phyloP scores from a whole-genome alignment of 2,888 invertebrate species.

The Sthenelais limicola region DNA sequence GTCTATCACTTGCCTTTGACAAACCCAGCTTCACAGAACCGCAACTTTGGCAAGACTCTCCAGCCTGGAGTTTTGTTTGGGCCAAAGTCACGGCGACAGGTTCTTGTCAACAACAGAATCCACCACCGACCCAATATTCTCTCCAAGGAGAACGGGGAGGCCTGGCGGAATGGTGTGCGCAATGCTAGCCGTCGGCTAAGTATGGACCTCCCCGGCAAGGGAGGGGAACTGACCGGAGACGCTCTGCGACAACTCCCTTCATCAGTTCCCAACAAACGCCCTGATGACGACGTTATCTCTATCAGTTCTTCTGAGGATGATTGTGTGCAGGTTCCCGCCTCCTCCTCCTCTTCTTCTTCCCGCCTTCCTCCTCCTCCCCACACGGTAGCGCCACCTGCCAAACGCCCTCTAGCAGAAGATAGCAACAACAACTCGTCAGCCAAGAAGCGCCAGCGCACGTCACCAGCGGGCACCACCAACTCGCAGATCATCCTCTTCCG shows the following conservation, averaged over 20 bases:
- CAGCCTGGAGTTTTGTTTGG: constrained; percentile 23
- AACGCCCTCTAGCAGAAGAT: not conserved
- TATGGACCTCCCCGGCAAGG: constrained; percentile 10
- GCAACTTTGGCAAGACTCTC: constrained; percentile 22
- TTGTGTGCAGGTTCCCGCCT: not conserved
- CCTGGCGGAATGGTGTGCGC: not conserved
- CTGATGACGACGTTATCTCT: constrained; percentile 37
- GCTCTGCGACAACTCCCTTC: not conserved
- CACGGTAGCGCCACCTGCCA: not conserved
- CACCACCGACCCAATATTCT: constrained; percentile 22
- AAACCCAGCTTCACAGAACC: not conserved
- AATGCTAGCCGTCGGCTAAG: constrained; percentile 10
- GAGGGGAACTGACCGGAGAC: not conserved
- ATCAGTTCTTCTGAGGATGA: constrained; percentile 32
- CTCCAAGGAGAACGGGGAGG: constrained; percentile 20
- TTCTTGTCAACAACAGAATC: not conserved
- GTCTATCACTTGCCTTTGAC: not conserved
- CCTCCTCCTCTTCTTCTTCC: not conserved
- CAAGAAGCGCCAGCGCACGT: not conserved
- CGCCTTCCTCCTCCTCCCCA: not conserved
- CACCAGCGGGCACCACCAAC: not conserved
- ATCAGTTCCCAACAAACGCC: constrained; percentile 2
- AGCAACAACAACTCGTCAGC: not conserved
- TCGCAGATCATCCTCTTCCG: constrained; percentile 24
- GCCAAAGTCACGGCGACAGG: not conserved